Conservation (phyloP, 2,888 invertebrate species). For the Eupithecia subumbrata region DNA sequence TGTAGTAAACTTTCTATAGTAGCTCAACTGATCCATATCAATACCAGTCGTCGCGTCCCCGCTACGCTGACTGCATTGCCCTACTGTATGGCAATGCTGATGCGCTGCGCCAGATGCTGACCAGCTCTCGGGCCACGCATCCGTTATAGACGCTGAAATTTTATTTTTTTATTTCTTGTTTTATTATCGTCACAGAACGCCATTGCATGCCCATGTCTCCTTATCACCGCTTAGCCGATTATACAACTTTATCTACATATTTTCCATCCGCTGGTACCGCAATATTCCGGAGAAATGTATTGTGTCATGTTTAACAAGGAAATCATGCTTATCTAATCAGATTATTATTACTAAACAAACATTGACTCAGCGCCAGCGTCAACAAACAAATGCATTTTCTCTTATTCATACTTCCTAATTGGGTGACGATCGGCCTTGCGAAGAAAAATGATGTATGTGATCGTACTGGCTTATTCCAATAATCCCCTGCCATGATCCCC, state of each 20-base stretch:
- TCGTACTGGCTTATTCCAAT: no score
- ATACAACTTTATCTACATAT: background rate
- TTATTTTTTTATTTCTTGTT: no score
- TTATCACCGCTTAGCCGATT: background rate
- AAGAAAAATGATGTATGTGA: background rate
- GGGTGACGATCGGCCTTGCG: background rate
- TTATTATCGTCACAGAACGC: background rate
- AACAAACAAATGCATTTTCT: background rate
- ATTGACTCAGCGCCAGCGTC: background rate
- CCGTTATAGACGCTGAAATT: no score
- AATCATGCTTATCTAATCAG: constrained; percentile 5
- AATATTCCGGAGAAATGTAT: background rate
- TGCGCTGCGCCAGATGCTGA: no score
- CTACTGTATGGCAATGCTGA: no score
- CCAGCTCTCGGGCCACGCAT: no score
- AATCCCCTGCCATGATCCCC: no score
- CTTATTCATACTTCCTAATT: constrained; percentile 2
- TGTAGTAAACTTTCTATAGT: no score
- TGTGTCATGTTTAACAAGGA: background rate
- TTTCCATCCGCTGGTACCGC: constrained; percentile 2
- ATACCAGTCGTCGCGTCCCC: no score
- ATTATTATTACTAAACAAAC: background rate
- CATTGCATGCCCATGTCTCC: background rate
- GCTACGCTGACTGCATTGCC: no score
- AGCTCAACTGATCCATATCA: no score